A percentile compares a stretch with the other conserved stretches of the same genome.
Evolutionary conservation across 2,797 vertebrate species (phyloP).

Genomic region (Prunella strophiata): DNA sequence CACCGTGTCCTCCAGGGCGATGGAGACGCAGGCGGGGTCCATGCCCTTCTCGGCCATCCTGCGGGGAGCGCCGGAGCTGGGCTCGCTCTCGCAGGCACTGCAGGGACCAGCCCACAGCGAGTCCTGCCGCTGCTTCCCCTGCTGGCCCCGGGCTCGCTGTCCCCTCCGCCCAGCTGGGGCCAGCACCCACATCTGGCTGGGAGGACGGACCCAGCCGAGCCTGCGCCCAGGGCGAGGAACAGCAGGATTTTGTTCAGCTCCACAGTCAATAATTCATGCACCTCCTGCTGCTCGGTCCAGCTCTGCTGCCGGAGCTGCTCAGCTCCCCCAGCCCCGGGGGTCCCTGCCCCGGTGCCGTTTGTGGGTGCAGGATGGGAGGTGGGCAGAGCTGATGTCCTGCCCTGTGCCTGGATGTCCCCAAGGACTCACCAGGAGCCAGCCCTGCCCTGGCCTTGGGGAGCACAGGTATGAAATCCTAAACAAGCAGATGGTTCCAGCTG

Average conservation of each 20-base stretch:
- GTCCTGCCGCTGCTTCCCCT: background rate
- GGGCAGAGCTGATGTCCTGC: background rate
- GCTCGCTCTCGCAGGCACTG: background rate
- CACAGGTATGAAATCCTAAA: background rate
- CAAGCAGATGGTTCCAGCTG: background rate
- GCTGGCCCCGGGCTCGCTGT: background rate
- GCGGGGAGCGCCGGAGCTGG: background rate
- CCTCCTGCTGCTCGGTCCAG: background rate
- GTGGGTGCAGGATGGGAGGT: background rate
- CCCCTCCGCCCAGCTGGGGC: background rate
- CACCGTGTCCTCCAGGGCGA: constrained; percentile 92
- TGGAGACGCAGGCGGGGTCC: constrained; percentile 83
- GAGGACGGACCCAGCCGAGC: background rate
- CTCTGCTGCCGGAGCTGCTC: background rate
- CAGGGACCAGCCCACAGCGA: background rate
- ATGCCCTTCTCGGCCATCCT: constrained; percentile 90
- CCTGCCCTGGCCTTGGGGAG: background rate
- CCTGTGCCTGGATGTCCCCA: background rate
- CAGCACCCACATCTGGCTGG: background rate
- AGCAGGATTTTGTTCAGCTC: background rate
- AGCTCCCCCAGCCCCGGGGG: background rate
- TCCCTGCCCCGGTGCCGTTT: accelerated
- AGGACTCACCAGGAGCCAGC: background rate
- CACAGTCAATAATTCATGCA: background rate
- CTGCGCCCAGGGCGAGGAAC: background rate